Evolutionary conservation across 1,140 invertebrate genomes (phyloP), one percentile per base, ranked within the genome.

Genomic region (Zaprionus kolodkinae): DNA sequence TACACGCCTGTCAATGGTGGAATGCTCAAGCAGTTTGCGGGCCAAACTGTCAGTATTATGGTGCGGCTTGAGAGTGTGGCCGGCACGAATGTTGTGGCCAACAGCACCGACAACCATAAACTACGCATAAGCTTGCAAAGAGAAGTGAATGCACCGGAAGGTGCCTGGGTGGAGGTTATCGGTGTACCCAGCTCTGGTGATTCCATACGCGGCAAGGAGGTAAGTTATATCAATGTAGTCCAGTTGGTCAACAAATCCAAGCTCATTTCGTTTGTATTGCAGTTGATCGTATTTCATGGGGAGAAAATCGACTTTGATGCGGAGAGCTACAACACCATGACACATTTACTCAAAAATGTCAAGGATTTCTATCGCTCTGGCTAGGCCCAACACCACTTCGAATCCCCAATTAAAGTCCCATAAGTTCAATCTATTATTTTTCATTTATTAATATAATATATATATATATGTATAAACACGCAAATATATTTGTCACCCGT

Each of bases 251-350:
- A 25, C 4, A 21, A 3, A 17, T 9, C 6, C 12, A 0, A 27
- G 27, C 43, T n/a, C 2, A 3, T 56, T 36, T 15, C 9, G 10
- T 15, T n/a, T 36, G 13, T 43, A 45, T 59, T 73, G 11, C 78
- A 92, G 91, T 70, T 85, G 2, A 92, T 92, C 9, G 69, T 87
- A 48, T 92, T 92, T 65, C 73, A 78, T 10, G 88, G 78, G 11
- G 87, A 92, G 15, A 76, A 84, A 3, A 78, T 85, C 3, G 91
- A 89, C 21, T 91, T 92, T 11, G 91, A 92, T 59, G 43, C 64
- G n/a, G 91, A 92, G 3, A 81, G 88, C 56, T 92, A 92, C 59
- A 92, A 92, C 36, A 78, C 86, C 3, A 77, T 92, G 82, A 73
- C 79, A 2, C 81, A 83, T 10, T 36, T 92, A 35, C 57, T 92